Evolutionary conservation across 2,797 vertebrate species (phyloP).

Genomic region (Neopelma chrysocephalum): DNA sequence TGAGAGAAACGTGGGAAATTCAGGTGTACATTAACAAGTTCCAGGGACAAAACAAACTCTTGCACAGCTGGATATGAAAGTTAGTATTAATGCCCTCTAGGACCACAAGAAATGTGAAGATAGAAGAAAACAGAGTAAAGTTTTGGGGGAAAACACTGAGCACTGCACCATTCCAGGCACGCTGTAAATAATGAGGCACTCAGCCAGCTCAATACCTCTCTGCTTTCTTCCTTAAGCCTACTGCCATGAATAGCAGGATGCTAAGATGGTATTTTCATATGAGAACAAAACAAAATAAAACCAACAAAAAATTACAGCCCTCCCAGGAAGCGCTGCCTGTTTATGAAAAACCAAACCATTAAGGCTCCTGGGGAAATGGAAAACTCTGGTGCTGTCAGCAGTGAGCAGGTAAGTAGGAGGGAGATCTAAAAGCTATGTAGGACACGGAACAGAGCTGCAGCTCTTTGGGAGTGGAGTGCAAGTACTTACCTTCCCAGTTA

Average conservation of each 20-base stretch:
- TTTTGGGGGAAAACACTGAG: neutral
- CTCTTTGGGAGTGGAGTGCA: neutral
- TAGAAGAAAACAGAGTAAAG: neutral
- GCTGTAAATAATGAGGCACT: neutral
- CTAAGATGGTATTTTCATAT: neutral
- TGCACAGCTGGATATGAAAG: neutral
- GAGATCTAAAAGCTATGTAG: slow-evolving; percentile 2
- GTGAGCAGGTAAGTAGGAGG: neutral
- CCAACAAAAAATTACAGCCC: neutral
- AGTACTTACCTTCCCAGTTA: slow-evolving; percentile 22
- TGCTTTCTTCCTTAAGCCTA: neutral
- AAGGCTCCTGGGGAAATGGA: slow-evolving; percentile 27
- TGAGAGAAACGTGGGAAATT: neutral
- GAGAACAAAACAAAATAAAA: slow-evolving; percentile 15
- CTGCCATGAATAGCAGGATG: neutral
- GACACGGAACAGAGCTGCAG: neutral
- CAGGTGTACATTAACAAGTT: neutral
- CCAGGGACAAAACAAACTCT: neutral
- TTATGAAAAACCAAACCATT: slow-evolving; percentile 39
- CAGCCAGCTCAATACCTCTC: neutral
- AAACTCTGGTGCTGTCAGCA: neutral
- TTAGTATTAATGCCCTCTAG: neutral
- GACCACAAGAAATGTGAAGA: neutral
- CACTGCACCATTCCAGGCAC: neutral
- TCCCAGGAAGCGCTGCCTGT: slow-evolving; percentile 5